A percentile compares a stretch with the other conserved stretches of the same genome.
Conservation (phyloP, 1,140 invertebrate species). For the Mercenaria mercenaria region DNA sequence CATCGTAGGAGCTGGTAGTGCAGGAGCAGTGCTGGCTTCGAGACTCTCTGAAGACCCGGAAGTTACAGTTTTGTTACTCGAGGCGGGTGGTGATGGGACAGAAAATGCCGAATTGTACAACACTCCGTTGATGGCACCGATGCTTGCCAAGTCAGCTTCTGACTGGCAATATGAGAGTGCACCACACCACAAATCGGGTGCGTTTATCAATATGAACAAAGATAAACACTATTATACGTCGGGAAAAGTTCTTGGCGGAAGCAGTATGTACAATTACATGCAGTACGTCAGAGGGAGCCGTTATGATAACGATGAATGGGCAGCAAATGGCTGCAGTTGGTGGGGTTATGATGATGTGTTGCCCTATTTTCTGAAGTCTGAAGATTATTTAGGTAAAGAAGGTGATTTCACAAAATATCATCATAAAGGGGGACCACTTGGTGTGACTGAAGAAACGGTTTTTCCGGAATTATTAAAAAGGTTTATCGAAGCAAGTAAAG, state of each 20-base stretch:
- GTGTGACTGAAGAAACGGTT: not conserved
- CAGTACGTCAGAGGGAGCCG: constrained; percentile 95
- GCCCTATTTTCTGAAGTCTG: too few species aligned
- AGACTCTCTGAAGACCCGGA: too few species aligned
- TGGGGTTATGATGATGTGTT: too few species aligned
- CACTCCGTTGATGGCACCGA: not conserved
- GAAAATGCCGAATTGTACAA: constrained; percentile 88
- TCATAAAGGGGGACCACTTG: constrained; percentile 23
- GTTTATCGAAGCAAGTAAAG: too few species aligned
- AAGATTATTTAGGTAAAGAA: too few species aligned
- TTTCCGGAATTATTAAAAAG: not conserved
- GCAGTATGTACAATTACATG: constrained; percentile 79
- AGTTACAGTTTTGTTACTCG: too few species aligned
- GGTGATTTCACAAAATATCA: constrained; percentile 34
- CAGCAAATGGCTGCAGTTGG: not conserved
- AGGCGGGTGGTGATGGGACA: too few species aligned
- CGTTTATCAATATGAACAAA: constrained; percentile 84
- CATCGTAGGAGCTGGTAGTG: too few species aligned
- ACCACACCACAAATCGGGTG: not conserved
- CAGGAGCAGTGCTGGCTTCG: too few species aligned
- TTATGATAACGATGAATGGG: constrained; percentile 95
- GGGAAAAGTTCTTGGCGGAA: constrained; percentile 87
- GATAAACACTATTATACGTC: too few species aligned
- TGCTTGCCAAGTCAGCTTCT: not conserved
- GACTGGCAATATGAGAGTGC: not conserved